These are phyloP conservation scores for Mormyrus hasselquistii DNA, from an alignment of 2,797 vertebrate species.

Conservation along the genomic window DNA sequence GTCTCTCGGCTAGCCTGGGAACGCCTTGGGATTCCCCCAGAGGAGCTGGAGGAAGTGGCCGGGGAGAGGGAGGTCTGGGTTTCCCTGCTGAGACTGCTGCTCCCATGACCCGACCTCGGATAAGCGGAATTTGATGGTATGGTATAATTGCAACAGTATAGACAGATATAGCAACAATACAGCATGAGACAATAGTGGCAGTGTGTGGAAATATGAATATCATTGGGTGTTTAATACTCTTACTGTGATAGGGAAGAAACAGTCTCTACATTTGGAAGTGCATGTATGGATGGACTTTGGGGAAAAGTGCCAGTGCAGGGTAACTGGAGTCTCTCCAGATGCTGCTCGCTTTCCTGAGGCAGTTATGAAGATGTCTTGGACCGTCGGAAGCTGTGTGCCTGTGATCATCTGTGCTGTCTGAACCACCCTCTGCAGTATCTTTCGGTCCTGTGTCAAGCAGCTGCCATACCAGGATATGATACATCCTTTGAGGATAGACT, in stretches of 20 bases:
- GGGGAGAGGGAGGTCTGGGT: too few species aligned
- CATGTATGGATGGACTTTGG: neutral
- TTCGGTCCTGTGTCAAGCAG: neutral
- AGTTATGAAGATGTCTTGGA: neutral
- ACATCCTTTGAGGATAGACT: neutral
- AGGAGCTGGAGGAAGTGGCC: too few species aligned
- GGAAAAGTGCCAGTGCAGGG: neutral
- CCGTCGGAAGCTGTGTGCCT: neutral
- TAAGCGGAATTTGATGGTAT: too few species aligned
- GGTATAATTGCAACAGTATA: neutral
- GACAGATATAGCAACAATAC: neutral
- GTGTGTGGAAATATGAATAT: neutral
- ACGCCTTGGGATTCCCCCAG: too few species aligned
- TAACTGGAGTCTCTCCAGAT: neutral
- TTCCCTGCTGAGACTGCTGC: too few species aligned
- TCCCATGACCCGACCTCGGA: too few species aligned
- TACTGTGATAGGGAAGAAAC: neutral
- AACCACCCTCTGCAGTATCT: neutral
- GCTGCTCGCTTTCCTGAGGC: neutral
- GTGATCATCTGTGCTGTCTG: neutral
- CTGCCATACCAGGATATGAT: neutral
- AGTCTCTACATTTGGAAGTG: neutral
- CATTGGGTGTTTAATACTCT: neutral
- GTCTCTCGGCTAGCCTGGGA: too few species aligned
- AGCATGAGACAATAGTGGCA: neutral